Conservation (phyloP, 2,113 vertebrate genomes). For the Atractosteus spatula region DNA sequence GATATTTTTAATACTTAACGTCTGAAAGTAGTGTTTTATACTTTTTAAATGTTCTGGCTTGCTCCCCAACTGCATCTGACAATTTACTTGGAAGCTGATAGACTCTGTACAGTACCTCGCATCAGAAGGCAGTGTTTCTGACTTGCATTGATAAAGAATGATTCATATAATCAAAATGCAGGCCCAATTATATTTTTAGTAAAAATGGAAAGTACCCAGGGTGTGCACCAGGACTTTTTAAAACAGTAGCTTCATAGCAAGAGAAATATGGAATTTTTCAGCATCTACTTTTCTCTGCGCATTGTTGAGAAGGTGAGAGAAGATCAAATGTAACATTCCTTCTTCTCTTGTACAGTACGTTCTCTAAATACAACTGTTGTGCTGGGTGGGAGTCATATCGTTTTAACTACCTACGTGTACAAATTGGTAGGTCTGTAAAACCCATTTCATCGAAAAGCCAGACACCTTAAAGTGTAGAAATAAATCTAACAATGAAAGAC, state of each 20-base stretch:
- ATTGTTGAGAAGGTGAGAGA: no score
- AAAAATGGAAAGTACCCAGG: not conserved
- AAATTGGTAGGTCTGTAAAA: no score
- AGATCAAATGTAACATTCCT: no score
- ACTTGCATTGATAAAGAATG: no score
- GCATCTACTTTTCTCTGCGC: not conserved
- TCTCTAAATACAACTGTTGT: no score
- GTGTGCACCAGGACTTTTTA: not conserved
- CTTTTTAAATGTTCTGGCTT: not conserved
- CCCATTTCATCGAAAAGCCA: no score
- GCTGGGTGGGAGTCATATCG: no score
- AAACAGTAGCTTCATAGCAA: not conserved
- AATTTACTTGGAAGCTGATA: not conserved
- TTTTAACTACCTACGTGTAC: no score
- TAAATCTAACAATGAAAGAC: no score
- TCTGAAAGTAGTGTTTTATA: slow-evolving; percentile 1
- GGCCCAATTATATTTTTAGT: not conserved
- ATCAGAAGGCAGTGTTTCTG: not conserved
- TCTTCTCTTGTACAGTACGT: no score
- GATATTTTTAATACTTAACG: not conserved
- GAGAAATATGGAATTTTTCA: not conserved
- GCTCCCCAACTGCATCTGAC: not conserved
- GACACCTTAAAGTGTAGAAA: no score
- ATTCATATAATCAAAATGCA: no score
- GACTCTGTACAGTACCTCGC: not conserved